Percentiles rank a stretch among this genome's conserved stretches.
Conservation (phyloP, 2,888 invertebrate species). For the Sphinx pinastri region DNA sequence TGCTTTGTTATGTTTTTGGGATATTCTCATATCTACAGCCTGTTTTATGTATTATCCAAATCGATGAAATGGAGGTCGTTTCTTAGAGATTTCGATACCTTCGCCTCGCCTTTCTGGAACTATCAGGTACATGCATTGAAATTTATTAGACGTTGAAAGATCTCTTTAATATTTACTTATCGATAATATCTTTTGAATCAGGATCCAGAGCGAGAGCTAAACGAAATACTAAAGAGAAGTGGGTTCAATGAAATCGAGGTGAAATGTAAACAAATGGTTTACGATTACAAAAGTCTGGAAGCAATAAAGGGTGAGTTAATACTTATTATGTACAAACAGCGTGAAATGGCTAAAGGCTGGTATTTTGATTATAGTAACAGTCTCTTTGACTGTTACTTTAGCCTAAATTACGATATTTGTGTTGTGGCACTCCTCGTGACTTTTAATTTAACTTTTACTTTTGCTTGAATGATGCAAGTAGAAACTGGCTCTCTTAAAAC, state of each 20-base stretch:
- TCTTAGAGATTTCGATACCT: slow-evolving; percentile 86
- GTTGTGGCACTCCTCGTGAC: too few relatives aligned
- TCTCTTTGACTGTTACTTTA: too few relatives aligned
- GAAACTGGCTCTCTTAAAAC: too few relatives aligned
- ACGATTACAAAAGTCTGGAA: slow-evolving; percentile 25
- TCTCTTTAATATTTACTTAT: not conserved
- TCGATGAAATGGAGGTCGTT: slow-evolving; percentile 83
- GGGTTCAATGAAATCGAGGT: slow-evolving; percentile 28
- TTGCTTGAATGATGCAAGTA: too few relatives aligned
- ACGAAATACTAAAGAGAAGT: slow-evolving; percentile 20
- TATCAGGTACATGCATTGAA: slow-evolving; percentile 27
- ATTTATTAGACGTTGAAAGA: too few relatives aligned
- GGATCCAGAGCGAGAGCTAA: slow-evolving; percentile 26
- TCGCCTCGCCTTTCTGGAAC: slow-evolving; percentile 87
- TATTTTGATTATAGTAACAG: too few relatives aligned
- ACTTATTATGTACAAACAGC: too few relatives aligned
- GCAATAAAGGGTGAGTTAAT: slow-evolving; percentile 24
- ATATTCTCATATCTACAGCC: slow-evolving; percentile 86
- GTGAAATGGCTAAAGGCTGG: too few relatives aligned
- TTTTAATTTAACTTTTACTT: too few relatives aligned
- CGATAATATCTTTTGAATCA: not conserved
- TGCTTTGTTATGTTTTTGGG: slow-evolving; percentile 87
- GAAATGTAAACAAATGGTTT: slow-evolving; percentile 24
- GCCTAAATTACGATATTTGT: too few relatives aligned
- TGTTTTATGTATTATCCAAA: slow-evolving; percentile 85